Base-by-base conservation (phyloP, 2,113 vertebrate species). In the Holacanthus passer region DNA sequence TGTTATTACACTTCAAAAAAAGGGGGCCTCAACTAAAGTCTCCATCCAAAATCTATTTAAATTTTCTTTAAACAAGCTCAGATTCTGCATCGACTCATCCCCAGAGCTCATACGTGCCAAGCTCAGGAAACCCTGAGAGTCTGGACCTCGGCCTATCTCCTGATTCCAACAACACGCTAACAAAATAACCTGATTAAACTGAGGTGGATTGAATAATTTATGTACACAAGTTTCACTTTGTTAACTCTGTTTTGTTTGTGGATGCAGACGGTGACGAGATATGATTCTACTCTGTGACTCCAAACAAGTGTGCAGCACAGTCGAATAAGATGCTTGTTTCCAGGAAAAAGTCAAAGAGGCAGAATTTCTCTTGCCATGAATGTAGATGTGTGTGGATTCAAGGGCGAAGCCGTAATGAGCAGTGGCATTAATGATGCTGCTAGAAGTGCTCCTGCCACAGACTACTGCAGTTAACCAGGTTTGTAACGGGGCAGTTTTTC, bases 351-450 rank as follows among this genome's bases (percentile, higher is more conserved):
- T 52, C 37, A 53, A 65, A 50, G 68, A 77, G 53, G 37, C 64
- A 52, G 72, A 73, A 24, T 81, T 82, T 72, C 73, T 50, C 87
- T 89, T 84, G 78, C 90, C 82, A 80, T 82, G 83, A 79, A 73
- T 75, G 64, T 79, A 74, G 7, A 71, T 67, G 79, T 37, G 79
- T 68, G 81, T 32, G 84, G 84, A 90, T 83, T 83, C 81, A 75
- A 86, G 79, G 74, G 66, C 76, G 20, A 55, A 79, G 69, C 53
- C 17, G 4, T 91, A 90, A 93, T 81, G 81, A 89, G 67, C 77
- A 41, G 82, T 73, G 90, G 83, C 87, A 86, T 90, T 91, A 88
- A 90, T 83, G 89, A 90, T 9, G 47, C 87, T 85, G 77, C 79
- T 84, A 93, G 82, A 89, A 84, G 86, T 88, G 75, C 80, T 79